Conservation (phyloP, 1,140 invertebrate species). For the Heliothis virescens region DNA sequence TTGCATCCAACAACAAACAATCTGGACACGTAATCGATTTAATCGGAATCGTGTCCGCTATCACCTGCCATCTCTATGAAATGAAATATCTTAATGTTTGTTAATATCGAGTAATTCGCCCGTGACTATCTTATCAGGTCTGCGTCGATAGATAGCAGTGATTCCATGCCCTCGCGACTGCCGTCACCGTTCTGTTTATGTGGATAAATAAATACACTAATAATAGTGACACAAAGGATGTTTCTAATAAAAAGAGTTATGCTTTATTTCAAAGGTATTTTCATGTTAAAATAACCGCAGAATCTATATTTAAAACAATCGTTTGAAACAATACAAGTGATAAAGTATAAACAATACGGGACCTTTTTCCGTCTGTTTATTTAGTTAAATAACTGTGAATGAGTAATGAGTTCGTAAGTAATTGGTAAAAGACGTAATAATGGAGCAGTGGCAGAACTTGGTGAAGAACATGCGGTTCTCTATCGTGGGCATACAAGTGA, state of each 20-base stretch:
- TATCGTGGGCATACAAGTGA: constrained; percentile 65
- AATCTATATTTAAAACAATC: background rate
- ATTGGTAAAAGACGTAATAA: background rate
- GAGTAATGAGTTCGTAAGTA: background rate
- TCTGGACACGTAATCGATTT: constrained; percentile 21
- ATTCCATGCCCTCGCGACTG: constrained; percentile 21
- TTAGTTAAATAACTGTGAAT: background rate
- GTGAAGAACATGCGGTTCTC: constrained; percentile 53
- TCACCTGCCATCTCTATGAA: constrained; percentile 7
- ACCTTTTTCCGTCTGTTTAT: background rate
- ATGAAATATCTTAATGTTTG: constrained; percentile 13
- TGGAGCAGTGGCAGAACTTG: constrained; percentile 52
- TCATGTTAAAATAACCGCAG: background rate
- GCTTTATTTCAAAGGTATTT: background rate
- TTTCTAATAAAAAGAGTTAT: background rate
- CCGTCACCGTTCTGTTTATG: background rate
- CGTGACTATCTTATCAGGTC: constrained; percentile 37
- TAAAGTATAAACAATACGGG: background rate
- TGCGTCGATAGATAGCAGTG: constrained; percentile 28
- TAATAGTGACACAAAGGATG: background rate
- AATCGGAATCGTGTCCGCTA: background rate
- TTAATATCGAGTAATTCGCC: constrained; percentile 46
- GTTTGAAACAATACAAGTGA: constrained; percentile 5
- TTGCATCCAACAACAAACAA: background rate
- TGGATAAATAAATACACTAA: background rate